Evolutionary conservation across 2,113 vertebrate genomes (phyloP), one percentile per base, ranked within the genome.

Genomic region (Cisticola juncidis): DNA sequence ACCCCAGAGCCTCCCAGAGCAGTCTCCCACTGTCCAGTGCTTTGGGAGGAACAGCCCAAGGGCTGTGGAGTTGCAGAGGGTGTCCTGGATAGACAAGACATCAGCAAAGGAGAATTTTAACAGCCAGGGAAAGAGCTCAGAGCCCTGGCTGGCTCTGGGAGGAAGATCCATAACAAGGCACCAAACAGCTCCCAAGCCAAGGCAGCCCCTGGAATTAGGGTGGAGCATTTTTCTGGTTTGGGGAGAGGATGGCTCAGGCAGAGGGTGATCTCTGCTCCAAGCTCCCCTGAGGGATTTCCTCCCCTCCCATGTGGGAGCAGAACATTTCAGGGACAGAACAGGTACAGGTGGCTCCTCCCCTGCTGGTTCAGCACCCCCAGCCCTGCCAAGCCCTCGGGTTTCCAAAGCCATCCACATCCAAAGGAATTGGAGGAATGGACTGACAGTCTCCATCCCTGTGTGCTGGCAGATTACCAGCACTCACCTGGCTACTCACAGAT

Each of bases 401-500:
- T 92, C 76, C 36, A 35, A 35, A 88, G 66, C 31, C 80, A 61
- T 69, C 92, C 86, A 8, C 80, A 76, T 94, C 69, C 73, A 93
- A 93, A 76, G 47, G 60, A 90, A 53, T 31, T 24, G 76, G 50
- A 66, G 26, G 33, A 71, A 38, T 74, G 4, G 0, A 89, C 83
- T 92, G 95, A 97, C 78, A 94, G 91, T 71, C 86, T 95, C 78
- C 88, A 94, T 71, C 92, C 88, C 2, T 1, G 78, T 71, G 62
- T 53, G 25, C 24, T 97, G 96, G 97, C 96, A 88, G 42, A 74
- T 70, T 53, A 57, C 93, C 91, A 94, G 61, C 40, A 17, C 57
- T 1, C 56, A 95, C 93, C 97, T 94, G 77, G 94, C 91, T 92
- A 88, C 90, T 95, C 95, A 89, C 91, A 95, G 97, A 96, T 96